These are phyloP conservation scores for Sterna hirundo DNA, from an alignment of 2,113 vertebrate species.

Conservation along the genomic window DNA sequence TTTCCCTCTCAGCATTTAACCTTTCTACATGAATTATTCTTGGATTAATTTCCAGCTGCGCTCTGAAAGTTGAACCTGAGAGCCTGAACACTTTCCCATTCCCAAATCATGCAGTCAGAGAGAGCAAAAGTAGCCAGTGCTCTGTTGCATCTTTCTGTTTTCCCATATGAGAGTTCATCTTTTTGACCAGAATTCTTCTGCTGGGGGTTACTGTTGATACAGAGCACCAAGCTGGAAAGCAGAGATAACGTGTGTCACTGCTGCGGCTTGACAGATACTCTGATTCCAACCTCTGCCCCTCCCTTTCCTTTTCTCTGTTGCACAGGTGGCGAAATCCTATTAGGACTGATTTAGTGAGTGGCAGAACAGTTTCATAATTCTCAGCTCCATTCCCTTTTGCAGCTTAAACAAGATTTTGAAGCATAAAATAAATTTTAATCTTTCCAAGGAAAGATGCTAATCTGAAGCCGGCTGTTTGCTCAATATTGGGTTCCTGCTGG, in stretches of 20 bases:
- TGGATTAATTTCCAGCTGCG: background rate
- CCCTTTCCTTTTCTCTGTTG: background rate
- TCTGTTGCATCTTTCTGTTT: background rate
- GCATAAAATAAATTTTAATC: constrained; percentile 51
- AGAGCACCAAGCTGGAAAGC: constrained; percentile 8
- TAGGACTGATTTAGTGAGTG: constrained; percentile 16
- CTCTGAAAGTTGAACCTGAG: background rate
- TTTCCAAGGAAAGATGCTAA: constrained; percentile 47
- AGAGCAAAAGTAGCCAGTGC: background rate
- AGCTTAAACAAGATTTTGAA: constrained; percentile 45
- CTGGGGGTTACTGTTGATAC: background rate
- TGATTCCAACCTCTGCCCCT: background rate
- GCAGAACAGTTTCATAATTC: constrained; percentile 1
- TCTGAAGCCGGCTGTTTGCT: constrained; percentile 28
- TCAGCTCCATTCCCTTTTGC: constrained; percentile 11
- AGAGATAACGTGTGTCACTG: constrained; percentile 10
- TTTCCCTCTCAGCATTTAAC: background rate
- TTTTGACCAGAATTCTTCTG: background rate
- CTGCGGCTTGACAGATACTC: background rate
- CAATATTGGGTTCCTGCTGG: constrained; percentile 10
- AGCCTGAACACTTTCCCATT: background rate
- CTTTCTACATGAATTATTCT: background rate
- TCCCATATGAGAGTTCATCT: background rate
- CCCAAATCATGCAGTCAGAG: background rate
- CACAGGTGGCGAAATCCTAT: background rate